phyloP scores from a whole-genome alignment of 2,888 invertebrate genomes.

The Venusia cambrica region DNA sequence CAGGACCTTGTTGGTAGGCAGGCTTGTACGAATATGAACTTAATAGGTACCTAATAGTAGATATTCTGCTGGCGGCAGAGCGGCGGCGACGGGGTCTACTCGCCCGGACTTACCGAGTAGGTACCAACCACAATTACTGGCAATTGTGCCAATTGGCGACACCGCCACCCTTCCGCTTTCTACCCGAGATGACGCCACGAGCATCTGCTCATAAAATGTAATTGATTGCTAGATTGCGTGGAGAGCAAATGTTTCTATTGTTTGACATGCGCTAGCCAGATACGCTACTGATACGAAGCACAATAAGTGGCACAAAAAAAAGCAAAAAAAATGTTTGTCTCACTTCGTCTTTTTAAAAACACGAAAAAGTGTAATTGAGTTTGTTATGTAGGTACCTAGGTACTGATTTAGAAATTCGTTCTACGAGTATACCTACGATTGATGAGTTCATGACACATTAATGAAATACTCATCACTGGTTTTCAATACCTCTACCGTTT shows the following conservation, averaged over 20 bases:
- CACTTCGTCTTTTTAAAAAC: background rate
- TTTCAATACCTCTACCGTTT: too few relatives aligned
- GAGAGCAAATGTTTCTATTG: constrained; percentile 16
- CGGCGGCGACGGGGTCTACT: constrained; percentile 33
- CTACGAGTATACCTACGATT: too few relatives aligned
- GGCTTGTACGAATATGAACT: too few relatives aligned
- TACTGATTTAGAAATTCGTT: too few relatives aligned
- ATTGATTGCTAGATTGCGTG: constrained; percentile 31
- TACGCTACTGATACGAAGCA: too few relatives aligned
- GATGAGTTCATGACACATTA: too few relatives aligned
- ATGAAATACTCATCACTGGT: too few relatives aligned
- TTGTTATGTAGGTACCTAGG: too few relatives aligned
- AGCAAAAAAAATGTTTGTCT: background rate
- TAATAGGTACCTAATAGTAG: background rate
- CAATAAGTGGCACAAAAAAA: too few relatives aligned
- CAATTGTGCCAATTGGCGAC: constrained; percentile 79
- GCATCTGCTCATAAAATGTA: constrained; percentile 55
- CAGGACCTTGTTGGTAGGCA: too few relatives aligned
- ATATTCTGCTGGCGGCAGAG: constrained; percentile 15
- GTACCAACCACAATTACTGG: constrained; percentile 77
- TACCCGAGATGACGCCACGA: constrained; percentile 48
- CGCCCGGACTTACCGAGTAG: constrained; percentile 78
- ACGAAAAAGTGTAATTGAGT: too few relatives aligned
- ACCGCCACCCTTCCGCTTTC: constrained; percentile 77
- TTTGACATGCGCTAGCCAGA: too few relatives aligned